Evolutionary conservation across 92 coral and sea anemone genomes (phyloP).

Genomic region (Epizoanthus stellaris): DNA sequence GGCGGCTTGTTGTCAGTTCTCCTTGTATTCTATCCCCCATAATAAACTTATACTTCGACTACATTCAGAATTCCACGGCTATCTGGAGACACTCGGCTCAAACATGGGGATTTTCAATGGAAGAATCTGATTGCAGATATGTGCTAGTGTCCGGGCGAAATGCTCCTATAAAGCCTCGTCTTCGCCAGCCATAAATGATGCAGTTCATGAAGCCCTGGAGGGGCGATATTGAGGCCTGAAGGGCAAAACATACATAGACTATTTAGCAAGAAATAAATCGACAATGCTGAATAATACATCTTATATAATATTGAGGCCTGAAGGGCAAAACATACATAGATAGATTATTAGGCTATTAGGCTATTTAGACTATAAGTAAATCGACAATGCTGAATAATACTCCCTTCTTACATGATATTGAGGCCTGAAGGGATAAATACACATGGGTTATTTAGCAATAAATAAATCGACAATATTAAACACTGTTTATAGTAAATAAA

Average conservation of each 20-base stretch:
- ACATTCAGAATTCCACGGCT: background rate
- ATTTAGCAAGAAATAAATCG: background rate
- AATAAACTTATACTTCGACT: background rate
- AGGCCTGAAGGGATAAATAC: constrained; percentile 41
- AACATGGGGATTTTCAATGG: constrained; percentile 28
- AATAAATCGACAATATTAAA: background rate
- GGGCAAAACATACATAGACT: background rate
- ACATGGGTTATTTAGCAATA: background rate
- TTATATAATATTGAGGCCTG: constrained; percentile 48
- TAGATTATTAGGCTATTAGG: too few species aligned
- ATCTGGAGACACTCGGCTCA: background rate
- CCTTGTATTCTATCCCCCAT: background rate
- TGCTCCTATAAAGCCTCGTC: constrained; percentile 56
- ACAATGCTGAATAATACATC: background rate
- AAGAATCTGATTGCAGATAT: constrained; percentile 32
- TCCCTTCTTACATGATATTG: constrained; percentile 29
- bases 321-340: background rate
- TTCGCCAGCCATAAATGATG: constrained; percentile 73
- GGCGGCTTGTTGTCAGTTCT: background rate
- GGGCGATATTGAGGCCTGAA: constrained; percentile 68
- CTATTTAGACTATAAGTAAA: background rate
- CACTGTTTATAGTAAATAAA: too few species aligned
- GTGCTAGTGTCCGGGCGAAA: constrained; percentile 23
- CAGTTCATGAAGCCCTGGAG: constrained; percentile 73
- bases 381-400: background rate